Conservation (phyloP, 2,888 invertebrate species). For the Amorpha juglandis region DNA sequence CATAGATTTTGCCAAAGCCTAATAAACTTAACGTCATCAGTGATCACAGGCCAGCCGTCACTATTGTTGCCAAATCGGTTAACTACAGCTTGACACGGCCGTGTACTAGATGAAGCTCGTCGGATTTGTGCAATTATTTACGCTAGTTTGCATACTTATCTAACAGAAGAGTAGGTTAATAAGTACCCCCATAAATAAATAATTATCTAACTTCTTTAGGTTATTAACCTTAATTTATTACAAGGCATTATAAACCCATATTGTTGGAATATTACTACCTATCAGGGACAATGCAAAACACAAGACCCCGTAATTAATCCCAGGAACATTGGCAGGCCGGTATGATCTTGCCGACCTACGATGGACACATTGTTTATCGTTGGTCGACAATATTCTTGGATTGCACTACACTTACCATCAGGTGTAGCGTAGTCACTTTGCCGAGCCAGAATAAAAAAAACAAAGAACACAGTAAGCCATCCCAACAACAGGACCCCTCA, state of each 20-base stretch:
- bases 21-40: not conserved
- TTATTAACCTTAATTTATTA: not conserved
- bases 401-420: too few relatives aligned
- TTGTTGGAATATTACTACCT: too few relatives aligned
- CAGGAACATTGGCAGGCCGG: too few relatives aligned
- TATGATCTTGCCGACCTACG: too few relatives aligned
- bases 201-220: not conserved
- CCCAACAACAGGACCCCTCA: too few relatives aligned
- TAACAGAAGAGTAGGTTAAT: not conserved
- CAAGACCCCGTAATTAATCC: too few relatives aligned
- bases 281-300: too few relatives aligned
- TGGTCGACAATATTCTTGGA: too few relatives aligned
- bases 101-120: not conserved
- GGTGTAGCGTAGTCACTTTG: too few relatives aligned
- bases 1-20: not conserved
- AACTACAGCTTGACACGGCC: slow-evolving; percentile 1
- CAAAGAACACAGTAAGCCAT: too few relatives aligned
- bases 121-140: slow-evolving; percentile 12
- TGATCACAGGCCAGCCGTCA: not conserved
- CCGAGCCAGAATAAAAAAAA: too few relatives aligned
- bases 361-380: too few relatives aligned
- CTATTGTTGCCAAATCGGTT: slow-evolving; percentile 3
- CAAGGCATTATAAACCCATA: not conserved
- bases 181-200: not conserved
- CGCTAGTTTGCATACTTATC: not conserved